Evolutionary conservation across 1,140 invertebrate species (phyloP).

Genomic region (Carposina sasakii): DNA sequence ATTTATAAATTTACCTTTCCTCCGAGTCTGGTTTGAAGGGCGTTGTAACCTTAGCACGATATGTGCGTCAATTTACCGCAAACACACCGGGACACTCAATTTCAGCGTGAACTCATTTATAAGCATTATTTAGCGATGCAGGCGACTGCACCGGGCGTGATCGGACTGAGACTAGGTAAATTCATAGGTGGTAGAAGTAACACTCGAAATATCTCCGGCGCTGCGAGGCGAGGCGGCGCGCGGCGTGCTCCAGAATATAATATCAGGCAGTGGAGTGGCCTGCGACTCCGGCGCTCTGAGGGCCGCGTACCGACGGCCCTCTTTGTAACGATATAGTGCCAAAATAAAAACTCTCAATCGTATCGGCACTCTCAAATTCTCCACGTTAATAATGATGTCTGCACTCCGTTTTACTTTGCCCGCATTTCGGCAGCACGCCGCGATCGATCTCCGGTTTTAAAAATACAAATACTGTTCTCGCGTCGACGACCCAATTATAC

Average conservation of each 20-base stretch:
- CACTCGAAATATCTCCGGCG: constrained; percentile 66
- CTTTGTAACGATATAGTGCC: constrained; percentile 58
- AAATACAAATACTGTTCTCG: constrained; percentile 40
- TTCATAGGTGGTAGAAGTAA: constrained; percentile 62
- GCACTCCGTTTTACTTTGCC: too few species aligned
- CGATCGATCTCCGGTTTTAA: constrained; percentile 52
- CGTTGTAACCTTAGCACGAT: too few species aligned
- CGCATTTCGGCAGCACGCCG: too few species aligned
- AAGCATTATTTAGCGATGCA: constrained; percentile 52
- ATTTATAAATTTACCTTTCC: too few species aligned
- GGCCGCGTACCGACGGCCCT: constrained; percentile 23
- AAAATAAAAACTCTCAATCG: constrained; percentile 66
- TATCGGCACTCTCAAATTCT: constrained; percentile 49
- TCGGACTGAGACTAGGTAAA: constrained; percentile 64
- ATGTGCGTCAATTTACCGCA: too few species aligned
- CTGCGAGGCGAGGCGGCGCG: constrained; percentile 16
- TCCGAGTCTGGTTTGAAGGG: too few species aligned
- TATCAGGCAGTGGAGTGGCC: constrained; percentile 63
- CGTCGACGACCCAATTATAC: constrained; percentile 37
- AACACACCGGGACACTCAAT: too few species aligned
- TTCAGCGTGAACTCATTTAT: too few species aligned
- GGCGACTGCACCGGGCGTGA: constrained; percentile 54
- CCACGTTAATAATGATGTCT: too few species aligned
- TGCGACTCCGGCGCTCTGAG: constrained; percentile 26
- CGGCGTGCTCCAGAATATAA: constrained; percentile 69